phyloP scores from a whole-genome alignment of 2,888 invertebrate genomes.

The Poecilus cupreus region DNA sequence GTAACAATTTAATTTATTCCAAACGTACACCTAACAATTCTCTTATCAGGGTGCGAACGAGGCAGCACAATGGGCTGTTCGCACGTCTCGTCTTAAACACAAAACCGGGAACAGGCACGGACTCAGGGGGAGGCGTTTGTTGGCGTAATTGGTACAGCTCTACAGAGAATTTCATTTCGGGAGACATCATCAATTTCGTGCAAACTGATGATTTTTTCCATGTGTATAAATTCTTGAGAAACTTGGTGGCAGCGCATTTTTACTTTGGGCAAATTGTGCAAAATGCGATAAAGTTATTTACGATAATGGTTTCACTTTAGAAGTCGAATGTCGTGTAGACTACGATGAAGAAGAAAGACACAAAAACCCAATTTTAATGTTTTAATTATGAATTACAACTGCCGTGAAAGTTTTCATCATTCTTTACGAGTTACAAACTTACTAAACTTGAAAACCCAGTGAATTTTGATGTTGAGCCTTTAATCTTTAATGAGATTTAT shows the following conservation, averaged over 20 bases:
- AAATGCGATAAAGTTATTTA: constrained; percentile 32
- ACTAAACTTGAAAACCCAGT: constrained; percentile 28
- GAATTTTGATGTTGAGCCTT: constrained; percentile 31
- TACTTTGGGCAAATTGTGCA: constrained; percentile 3
- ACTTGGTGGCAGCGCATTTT: background rate
- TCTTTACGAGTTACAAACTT: constrained; percentile 46
- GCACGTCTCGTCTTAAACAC: background rate
- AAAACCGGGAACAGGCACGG: background rate
- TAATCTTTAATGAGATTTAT: constrained; percentile 34
- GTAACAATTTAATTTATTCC: constrained; percentile 60
- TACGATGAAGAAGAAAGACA: constrained; percentile 28
- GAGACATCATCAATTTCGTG: no score
- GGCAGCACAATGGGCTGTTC: constrained; percentile 41
- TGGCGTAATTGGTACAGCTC: background rate
- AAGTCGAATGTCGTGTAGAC: constrained; percentile 33
- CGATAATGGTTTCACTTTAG: constrained; percentile 31
- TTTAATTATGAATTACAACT: constrained; percentile 44
- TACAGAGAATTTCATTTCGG: background rate
- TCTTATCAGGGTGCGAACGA: constrained; percentile 65
- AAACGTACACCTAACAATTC: constrained; percentile 56
- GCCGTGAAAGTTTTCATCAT: constrained; percentile 44
- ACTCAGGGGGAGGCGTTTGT: background rate
- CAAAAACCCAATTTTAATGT: constrained; percentile 43
- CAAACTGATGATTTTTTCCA: no score
- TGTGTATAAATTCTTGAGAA: no score